Evolutionary conservation across 2,113 vertebrate species (phyloP).

Genomic region (Australoheros scitulus): DNA sequence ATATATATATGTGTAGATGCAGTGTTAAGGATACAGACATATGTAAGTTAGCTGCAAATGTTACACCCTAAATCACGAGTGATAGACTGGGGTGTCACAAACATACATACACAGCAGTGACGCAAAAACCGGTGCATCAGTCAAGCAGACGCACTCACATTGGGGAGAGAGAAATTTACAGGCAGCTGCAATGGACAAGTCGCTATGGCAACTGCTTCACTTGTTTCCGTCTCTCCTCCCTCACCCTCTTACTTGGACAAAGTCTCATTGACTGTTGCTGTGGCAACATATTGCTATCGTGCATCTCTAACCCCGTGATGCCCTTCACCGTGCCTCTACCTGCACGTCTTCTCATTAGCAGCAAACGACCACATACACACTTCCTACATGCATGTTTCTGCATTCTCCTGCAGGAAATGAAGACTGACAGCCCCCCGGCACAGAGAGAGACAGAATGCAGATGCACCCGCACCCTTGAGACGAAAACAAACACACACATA

Average conservation of each 20-base stretch:
- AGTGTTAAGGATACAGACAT: neutral
- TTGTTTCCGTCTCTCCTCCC: conserved; percentile 42
- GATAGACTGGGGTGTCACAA: neutral
- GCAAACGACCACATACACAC: conserved; percentile 7
- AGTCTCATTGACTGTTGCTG: conserved; percentile 76
- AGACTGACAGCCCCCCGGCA: conserved; percentile 40
- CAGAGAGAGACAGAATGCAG: conserved; percentile 54
- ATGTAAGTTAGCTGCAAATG: conserved; percentile 14
- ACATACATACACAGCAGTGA: conserved; percentile 4
- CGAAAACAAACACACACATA: conserved; percentile 10
- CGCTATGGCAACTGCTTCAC: conserved; percentile 79
- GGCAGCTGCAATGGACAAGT: conserved; percentile 71
- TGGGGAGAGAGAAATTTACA: conserved; percentile 36
- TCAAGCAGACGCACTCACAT: conserved; percentile 43
- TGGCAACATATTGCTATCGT: conserved; percentile 67
- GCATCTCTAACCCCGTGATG: conserved; percentile 59
- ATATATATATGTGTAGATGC: neutral
- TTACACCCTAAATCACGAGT: conserved; percentile 4
- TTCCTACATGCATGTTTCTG: neutral
- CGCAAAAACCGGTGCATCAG: conserved; percentile 18
- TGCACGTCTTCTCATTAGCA: conserved; percentile 60
- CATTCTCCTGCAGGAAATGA: conserved; percentile 8
- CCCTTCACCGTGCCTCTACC: conserved; percentile 49
- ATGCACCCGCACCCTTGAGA: conserved; percentile 17
- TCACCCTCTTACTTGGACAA: conserved; percentile 60